Percentiles rank a stretch among this genome's conserved stretches.
These are phyloP conservation scores for Cataglyphis albicans DNA, from an alignment of 2,888 invertebrate species.

Conservation along the genomic window DNA sequence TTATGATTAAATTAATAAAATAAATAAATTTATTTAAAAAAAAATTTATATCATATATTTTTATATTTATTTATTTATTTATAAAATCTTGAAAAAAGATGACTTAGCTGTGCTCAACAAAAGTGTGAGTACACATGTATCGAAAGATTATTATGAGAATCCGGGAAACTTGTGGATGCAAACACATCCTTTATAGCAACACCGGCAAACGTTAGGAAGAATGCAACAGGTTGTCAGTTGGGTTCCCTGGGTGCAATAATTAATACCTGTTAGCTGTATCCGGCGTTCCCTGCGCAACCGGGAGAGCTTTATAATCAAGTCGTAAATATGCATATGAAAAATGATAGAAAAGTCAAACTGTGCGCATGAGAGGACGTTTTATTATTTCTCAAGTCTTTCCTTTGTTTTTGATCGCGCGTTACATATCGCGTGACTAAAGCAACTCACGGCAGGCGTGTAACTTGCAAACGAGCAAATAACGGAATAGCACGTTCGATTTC, in stretches of 20 bases:
- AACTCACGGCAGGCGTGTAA: not conserved
- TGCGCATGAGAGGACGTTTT: conserved; percentile 28
- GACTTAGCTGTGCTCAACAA: conserved; percentile 34
- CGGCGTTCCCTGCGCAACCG: conserved; percentile 47
- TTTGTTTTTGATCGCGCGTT: conserved; percentile 27
- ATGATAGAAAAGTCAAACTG: conserved; percentile 66
- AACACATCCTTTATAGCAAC: conserved; percentile 45
- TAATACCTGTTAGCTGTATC: conserved; percentile 66
- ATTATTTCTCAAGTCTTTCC: conserved; percentile 38
- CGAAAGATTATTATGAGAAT: conserved; percentile 24
- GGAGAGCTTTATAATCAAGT: conserved; percentile 73
- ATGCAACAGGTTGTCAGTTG: conserved; percentile 76
- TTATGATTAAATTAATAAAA: not conserved
- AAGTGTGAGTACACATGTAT: conserved; percentile 18
- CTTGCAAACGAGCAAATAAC: conserved; percentile 17
- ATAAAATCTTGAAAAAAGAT: not conserved
- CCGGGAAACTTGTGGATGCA: not conserved
- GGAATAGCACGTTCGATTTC: conserved; percentile 19
- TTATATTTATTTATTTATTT: not conserved
- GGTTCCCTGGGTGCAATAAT: conserved; percentile 67
- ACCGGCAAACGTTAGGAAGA: conserved; percentile 35
- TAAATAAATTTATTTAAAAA: not conserved
- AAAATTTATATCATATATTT: not conserved
- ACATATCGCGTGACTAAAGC: conserved; percentile 38
- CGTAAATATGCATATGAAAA: conserved; percentile 76